Conservation (phyloP, 2,888 invertebrate species). For the Suillia variegata region DNA sequence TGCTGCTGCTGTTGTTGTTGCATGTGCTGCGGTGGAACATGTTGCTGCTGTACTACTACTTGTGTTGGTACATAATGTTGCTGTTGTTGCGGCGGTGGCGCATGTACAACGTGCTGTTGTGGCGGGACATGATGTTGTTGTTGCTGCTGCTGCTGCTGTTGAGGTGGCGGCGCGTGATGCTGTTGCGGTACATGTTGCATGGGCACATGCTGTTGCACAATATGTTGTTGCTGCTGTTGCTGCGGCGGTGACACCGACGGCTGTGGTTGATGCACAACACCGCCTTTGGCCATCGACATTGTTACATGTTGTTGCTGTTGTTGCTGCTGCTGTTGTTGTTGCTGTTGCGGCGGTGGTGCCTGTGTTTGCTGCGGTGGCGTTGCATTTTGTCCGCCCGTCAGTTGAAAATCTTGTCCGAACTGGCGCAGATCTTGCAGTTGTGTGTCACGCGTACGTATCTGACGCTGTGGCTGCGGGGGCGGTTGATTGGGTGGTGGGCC, state of each 20-base stretch:
- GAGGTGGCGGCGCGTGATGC: constrained; percentile 44
- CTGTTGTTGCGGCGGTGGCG: constrained; percentile 28
- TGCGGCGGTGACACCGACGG: constrained; percentile 37
- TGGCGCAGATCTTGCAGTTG: constrained; percentile 70
- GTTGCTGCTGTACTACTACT: constrained; percentile 35
- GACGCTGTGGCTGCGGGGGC: constrained; percentile 51
- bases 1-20: constrained; percentile 43
- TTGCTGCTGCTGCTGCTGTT: constrained; percentile 37
- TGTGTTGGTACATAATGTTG: constrained; percentile 33
- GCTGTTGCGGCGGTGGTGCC: constrained; percentile 44
- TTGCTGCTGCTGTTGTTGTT: constrained; percentile 49
- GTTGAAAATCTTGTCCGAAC: constrained; percentile 81
- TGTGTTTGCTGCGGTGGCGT: constrained; percentile 50
- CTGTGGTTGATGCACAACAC: constrained; percentile 39
- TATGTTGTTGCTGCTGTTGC: constrained; percentile 32
- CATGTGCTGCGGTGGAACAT: constrained; percentile 29
- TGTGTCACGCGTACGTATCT: constrained; percentile 54
- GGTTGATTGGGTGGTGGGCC: constrained; percentile 45
- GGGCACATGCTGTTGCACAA: constrained; percentile 42
- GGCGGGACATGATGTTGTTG: constrained; percentile 37
- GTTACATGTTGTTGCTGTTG: constrained; percentile 40
- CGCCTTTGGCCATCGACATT: constrained; percentile 6
- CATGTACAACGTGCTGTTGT: constrained; percentile 30
- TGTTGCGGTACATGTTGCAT: constrained; percentile 42
- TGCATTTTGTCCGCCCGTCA: constrained; percentile 59